These are phyloP conservation scores for Mesorhabditis sp. DNA, from an alignment of 2,888 invertebrate species.

Conservation along the genomic window DNA sequence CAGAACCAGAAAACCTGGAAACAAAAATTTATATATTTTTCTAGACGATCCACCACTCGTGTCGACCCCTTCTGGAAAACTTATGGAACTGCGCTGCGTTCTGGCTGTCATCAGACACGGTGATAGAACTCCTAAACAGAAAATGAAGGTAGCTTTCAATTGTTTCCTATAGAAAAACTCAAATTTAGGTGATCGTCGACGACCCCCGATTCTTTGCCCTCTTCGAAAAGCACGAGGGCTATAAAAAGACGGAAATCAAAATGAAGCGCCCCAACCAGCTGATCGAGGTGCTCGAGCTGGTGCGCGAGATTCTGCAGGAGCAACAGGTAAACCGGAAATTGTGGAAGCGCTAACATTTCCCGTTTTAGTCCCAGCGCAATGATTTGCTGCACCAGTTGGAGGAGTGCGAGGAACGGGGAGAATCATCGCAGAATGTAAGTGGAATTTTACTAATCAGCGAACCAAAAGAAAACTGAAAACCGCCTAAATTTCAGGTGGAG, in stretches of 20 bases:
- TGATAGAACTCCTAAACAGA: constrained; percentile 97
- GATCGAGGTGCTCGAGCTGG: constrained; percentile 94
- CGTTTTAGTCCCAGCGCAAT: constrained; percentile 28
- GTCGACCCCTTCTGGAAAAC: constrained; percentile 96
- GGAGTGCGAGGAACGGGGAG: constrained; percentile 17
- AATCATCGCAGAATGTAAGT: constrained; percentile 8
- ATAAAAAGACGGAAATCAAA: constrained; percentile 91
- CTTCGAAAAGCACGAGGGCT: constrained; percentile 93
- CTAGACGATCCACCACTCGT: constrained; percentile 93
- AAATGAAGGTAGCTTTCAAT: constrained; percentile 79
- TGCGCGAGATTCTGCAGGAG: constrained; percentile 70
- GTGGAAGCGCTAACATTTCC: neutral
- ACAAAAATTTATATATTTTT: constrained; percentile 57
- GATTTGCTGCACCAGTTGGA: constrained; percentile 26
- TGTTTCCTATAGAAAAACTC: neutral
- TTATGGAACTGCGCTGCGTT: constrained; percentile 88
- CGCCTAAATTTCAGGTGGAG: constrained; percentile 17
- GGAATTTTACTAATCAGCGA: constrained; percentile 7
- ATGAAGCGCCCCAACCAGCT: constrained; percentile 92
- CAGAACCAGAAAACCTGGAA: neutral
- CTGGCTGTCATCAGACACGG: constrained; percentile 96
- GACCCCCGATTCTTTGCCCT: constrained; percentile 77
- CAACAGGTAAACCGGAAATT: constrained; percentile 32
- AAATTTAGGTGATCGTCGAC: constrained; percentile 36
- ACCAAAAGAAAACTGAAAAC: neutral